These are phyloP conservation scores for Baccha elongata DNA, from an alignment of 2,888 invertebrate species.

Conservation along the genomic window DNA sequence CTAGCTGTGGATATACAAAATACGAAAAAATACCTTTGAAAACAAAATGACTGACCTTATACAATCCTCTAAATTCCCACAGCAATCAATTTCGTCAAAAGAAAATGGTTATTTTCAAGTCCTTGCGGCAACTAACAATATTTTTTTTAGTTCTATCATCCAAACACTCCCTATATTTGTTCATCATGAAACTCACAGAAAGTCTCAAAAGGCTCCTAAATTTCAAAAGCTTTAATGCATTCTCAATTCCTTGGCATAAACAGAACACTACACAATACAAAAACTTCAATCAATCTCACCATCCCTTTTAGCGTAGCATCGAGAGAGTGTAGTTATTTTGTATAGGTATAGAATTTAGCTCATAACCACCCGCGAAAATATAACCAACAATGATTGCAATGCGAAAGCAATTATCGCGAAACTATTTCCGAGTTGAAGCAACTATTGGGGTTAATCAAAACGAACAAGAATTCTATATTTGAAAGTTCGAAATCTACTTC, in stretches of 20 bases:
- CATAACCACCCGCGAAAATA: slow-evolving; percentile 21
- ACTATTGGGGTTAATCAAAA: slow-evolving; percentile 59
- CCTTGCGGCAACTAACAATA: no score
- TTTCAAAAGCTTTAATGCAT: background rate
- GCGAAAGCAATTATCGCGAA: slow-evolving; percentile 47
- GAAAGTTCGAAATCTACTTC: background rate
- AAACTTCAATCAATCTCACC: slow-evolving; percentile 15
- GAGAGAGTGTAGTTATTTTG: background rate
- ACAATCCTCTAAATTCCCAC: no score
- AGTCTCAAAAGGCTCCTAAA: background rate
- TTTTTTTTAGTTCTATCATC: no score
- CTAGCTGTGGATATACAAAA: no score
- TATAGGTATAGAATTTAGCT: background rate
- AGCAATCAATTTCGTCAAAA: no score
- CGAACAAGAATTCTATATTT: slow-evolving; percentile 23
- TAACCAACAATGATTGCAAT: slow-evolving; percentile 49
- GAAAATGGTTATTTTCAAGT: no score
- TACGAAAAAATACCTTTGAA: no score
- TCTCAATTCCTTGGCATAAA: background rate
- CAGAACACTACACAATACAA: background rate
- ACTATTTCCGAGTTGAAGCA: slow-evolving; percentile 36
- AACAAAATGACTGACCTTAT: no score
- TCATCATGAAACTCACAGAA: background rate
- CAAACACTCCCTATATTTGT: no score
- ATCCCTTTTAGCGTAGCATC: background rate